Conservation (phyloP, 2,888 invertebrate species). For the Pandemis corylana region DNA sequence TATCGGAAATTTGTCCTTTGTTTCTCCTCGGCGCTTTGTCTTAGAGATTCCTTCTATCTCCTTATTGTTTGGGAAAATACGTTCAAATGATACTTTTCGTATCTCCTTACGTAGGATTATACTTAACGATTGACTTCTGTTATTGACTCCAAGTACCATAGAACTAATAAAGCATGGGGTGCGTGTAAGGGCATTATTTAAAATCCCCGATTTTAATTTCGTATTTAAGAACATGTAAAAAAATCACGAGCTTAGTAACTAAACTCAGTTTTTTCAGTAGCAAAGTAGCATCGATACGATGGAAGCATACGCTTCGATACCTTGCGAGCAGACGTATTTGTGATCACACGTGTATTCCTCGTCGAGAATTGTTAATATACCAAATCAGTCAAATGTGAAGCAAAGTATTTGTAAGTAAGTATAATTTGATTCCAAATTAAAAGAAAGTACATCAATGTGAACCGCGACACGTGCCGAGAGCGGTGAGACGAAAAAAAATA, state of each 20-base stretch:
- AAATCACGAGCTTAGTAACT: background rate
- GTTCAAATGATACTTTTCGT: constrained; percentile 39
- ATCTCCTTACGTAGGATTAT: constrained; percentile 41
- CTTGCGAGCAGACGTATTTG: background rate
- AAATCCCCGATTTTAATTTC: background rate
- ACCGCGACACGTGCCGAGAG: constrained; percentile 45
- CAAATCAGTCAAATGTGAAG: constrained; percentile 29
- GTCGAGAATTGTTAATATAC: background rate
- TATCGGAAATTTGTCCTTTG: constrained; percentile 55
- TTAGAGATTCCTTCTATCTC: constrained; percentile 43
- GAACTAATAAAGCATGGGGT: background rate
- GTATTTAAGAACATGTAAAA: background rate
- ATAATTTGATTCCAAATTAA: constrained; percentile 39
- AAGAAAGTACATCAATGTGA: constrained; percentile 42
- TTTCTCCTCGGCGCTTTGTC: constrained; percentile 49
- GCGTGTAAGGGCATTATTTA: background rate
- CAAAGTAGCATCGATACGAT: background rate
- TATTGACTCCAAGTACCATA: constrained; percentile 15
- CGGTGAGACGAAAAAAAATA: constrained; percentile 59
- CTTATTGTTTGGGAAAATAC: constrained; percentile 40
- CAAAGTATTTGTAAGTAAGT: constrained; percentile 33
- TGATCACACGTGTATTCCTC: constrained; percentile 19
- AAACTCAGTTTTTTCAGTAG: background rate
- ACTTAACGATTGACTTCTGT: constrained; percentile 37
- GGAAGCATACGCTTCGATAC: constrained; percentile 1